Evolutionary conservation across 2,113 vertebrate genomes (phyloP).

Genomic region (Chlorodrepanis virens): DNA sequence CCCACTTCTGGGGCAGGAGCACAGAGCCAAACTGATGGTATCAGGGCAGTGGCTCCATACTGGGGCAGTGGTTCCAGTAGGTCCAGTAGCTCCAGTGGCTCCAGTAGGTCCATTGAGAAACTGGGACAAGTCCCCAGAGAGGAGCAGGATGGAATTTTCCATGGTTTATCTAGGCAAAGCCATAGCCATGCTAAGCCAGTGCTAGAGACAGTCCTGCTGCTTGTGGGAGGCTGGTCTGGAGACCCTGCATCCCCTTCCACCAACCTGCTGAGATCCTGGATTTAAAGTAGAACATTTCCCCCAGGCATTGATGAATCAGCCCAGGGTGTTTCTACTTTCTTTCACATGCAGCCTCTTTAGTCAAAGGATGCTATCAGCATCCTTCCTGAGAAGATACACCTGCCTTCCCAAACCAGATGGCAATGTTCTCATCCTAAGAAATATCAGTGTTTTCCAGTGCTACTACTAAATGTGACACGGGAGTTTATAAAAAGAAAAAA

Average conservation of each 20-base stretch:
- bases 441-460: neutral
- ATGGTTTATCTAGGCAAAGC: neutral
- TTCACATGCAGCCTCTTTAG: neutral
- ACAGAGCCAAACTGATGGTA: neutral
- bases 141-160: neutral
- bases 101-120: neutral
- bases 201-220: neutral
- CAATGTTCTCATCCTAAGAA: neutral
- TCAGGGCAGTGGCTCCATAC: neutral
- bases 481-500: neutral
- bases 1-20: neutral
- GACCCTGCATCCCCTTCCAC: neutral
- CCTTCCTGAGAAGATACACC: neutral
- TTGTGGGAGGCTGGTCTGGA: neutral
- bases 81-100: neutral
- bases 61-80: neutral
- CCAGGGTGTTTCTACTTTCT: neutral
- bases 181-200: accelerated
- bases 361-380: neutral
- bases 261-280: neutral
- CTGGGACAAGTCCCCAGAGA: neutral
- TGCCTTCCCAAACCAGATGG: neutral
- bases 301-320: neutral
- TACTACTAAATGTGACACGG: neutral
- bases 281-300: neutral